phyloP scores from a whole-genome alignment of 2,888 invertebrate genomes.

The Caradrina kadenii region DNA sequence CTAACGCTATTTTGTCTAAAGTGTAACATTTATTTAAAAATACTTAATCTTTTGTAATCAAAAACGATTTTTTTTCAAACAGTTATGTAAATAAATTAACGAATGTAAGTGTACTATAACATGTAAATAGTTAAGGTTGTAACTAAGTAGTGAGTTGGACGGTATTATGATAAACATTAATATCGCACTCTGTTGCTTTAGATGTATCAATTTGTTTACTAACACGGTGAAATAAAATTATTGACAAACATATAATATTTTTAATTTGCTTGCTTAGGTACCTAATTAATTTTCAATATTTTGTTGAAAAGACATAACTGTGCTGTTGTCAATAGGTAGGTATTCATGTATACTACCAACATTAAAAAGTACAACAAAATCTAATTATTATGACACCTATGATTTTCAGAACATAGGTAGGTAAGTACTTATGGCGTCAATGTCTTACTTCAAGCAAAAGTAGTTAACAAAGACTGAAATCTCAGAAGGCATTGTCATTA shows the following conservation, averaged over 20 bases:
- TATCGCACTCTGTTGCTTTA: conserved; percentile 65
- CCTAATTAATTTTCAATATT: too few relatives aligned
- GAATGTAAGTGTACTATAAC: conserved; percentile 25
- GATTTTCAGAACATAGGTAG: too few relatives aligned
- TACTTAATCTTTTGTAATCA: too few relatives aligned
- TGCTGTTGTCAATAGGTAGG: too few relatives aligned
- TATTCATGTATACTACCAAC: too few relatives aligned
- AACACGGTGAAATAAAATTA: conserved; percentile 61
- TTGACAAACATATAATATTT: conserved; percentile 21
- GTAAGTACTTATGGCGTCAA: too few relatives aligned
- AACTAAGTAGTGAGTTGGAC: conserved; percentile 45
- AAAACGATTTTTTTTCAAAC: background rate
- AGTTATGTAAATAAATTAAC: background rate
- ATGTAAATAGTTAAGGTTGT: conserved; percentile 52
- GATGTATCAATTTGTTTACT: conserved; percentile 66
- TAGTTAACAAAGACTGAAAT: background rate
- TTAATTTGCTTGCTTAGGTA: background rate
- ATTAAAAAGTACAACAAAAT: too few relatives aligned
- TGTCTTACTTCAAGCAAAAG: background rate
- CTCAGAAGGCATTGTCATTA: background rate
- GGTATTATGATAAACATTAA: conserved; percentile 52
- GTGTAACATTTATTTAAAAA: too few relatives aligned
- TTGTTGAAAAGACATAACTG: too few relatives aligned
- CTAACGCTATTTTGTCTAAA: too few relatives aligned
- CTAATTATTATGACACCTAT: too few relatives aligned